Evolutionary conservation across 2,888 invertebrate genomes (phyloP), one percentile per base, ranked within the genome.

Genomic region (Macrophya alboannulata): DNA sequence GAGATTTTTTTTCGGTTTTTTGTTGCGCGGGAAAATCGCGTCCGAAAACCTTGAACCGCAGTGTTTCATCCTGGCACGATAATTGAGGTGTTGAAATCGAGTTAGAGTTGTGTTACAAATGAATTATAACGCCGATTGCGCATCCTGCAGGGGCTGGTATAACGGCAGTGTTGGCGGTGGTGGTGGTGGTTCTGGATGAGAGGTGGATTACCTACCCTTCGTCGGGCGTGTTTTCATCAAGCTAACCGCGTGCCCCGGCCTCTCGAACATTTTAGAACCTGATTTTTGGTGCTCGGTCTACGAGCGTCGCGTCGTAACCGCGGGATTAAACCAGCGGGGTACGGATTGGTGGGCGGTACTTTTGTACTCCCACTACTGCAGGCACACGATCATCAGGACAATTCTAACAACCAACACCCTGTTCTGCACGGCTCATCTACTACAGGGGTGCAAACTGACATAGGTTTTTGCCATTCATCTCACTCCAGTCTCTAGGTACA

Each of bases 251-350:
- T 17, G 21, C 72, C 21, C 25, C 43, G 45, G 43, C 72, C 45
- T 31, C 72, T 45, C 62, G 68, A 55, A 83, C 83, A 48, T 83
- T 83, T 83, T 65, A 83, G 83, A 83, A 83, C 65, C 12, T 83
- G 83, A 83, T 83, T 83, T 83, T 83, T 83, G 83, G 83, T 25
- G 51, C 31, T 48, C 48, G 31, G 48, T 37, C 40, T 59, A 40
- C 21, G 40, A n/a, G 12, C 45, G 68, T 37, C 43, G 83, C 31
- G 68, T 71, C 68, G 83, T 83, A 71, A 83, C 43, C 83, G 83
- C 83, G 83, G 71, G 71, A 83, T 83, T 83, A 83, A 83, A 83
- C 83, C 83, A 83, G 83, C 83, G 83, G 83, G 83, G 83, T 83
- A 71, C 83, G 68, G 83, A 83, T 83, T 83, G 83, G 83, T 83